A percentile compares a stretch with the other conserved stretches of the same genome.
Evolutionary conservation across 37 sponge, comb jelly and placozoan genomes (phyloP).

Genomic region (Beroe ovata): DNA sequence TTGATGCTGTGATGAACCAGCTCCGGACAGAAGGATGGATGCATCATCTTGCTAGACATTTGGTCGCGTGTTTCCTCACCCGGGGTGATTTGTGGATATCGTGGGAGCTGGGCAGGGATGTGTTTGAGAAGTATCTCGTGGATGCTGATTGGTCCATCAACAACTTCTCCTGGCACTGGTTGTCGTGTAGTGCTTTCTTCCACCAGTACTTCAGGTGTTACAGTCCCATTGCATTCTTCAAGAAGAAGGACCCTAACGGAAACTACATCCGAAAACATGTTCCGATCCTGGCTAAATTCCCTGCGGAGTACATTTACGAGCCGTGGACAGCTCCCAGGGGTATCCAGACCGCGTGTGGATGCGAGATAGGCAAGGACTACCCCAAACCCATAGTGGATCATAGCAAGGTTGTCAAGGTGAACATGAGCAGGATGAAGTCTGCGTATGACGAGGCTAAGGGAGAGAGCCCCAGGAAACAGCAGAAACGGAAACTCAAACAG

Average conservation of each 20-base stretch:
- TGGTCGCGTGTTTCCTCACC: slow-evolving; percentile 87
- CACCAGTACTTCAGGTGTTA: slow-evolving; percentile 69
- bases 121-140: slow-evolving; percentile 81
- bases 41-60: slow-evolving; percentile 76
- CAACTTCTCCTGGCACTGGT: slow-evolving; percentile 85
- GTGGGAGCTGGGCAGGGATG: slow-evolving; percentile 83
- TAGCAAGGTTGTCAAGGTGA: background rate
- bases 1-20: slow-evolving; percentile 88
- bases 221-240: slow-evolving; percentile 67
- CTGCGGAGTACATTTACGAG: slow-evolving; percentile 78
- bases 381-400: slow-evolving; percentile 76
- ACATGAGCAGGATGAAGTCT: slow-evolving; percentile 12
- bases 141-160: slow-evolving; percentile 86
- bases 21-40: slow-evolving; percentile 78
- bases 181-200: slow-evolving; percentile 84
- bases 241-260: slow-evolving; percentile 82
- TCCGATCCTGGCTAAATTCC: slow-evolving; percentile 78
- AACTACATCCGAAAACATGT: slow-evolving; percentile 77
- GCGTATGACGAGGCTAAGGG: background rate
- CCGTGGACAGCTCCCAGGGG: slow-evolving; percentile 86
- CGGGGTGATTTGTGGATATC: slow-evolving; percentile 82
- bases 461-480: background rate
- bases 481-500: background rate
- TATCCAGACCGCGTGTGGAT: slow-evolving; percentile 77
- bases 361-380: slow-evolving; percentile 84